Evolutionary conservation across 2,888 invertebrate genomes (phyloP), one percentile per base, ranked within the genome.

Genomic region (Heliconius aoede): DNA sequence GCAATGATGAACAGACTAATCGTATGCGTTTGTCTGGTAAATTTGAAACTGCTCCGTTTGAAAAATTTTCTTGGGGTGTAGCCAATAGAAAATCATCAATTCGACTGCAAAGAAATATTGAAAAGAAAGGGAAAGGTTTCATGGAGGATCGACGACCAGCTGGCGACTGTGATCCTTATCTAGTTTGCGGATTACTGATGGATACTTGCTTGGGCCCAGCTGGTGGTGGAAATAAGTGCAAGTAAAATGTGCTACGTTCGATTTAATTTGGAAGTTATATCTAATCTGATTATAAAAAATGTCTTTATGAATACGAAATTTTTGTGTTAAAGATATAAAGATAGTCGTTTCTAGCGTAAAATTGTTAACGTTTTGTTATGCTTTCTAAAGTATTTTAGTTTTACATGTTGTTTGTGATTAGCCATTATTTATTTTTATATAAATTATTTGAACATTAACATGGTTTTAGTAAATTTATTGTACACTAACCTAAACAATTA

Each of bases 1-100:
- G 99, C 88, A 96, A 97, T 78, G 97, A 97, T 87, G 99, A 99
- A 81, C 95, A 96, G 85, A 98, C 99, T 90, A 99, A 99, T 90
- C 98, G 97, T 87, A 96, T 99, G 87, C 96, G 99, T 81, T 95
- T 99, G 46, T 99, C 98, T 13, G 99, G 99, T 73, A 96, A 95
- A 86, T 99, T 98, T 90, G 99, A 99, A 94, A 99, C 99, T 0
- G 97, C 99, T 69, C 97, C 97, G 30, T 99, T 99, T 86, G 97
- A 98, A 83, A 97, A 99, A 88, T 99, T 99, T 90, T 96, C 97
- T 77, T 95, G 96, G 88, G 98, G 98, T 65, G 97, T 99, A 11
- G 99, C 99, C 72, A 98, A 98, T 90, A 97, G 99, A 83, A 98
- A 97, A 75, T 97, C 97, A 83, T 98, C 98, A 85, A 97, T 99